phyloP scores from a whole-genome alignment of 2,797 vertebrate genomes.

The Malurus leucopterus region DNA sequence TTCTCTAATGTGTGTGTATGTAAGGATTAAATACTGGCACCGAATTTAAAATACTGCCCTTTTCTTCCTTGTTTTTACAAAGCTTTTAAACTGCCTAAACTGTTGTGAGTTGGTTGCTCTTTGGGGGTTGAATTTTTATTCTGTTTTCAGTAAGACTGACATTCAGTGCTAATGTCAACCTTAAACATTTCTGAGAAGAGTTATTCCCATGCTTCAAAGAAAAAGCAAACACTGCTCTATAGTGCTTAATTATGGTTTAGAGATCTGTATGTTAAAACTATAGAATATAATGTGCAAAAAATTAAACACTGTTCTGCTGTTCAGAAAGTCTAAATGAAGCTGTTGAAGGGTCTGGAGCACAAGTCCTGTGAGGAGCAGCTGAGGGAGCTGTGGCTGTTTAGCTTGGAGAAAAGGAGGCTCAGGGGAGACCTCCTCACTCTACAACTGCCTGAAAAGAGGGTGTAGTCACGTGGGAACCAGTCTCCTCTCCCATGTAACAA shows the following conservation, averaged over 20 bases:
- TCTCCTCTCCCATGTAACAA: background rate
- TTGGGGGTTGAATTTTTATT: background rate
- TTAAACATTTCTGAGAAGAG: background rate
- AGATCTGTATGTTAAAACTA: background rate
- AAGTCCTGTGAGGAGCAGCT: background rate
- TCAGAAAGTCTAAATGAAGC: background rate
- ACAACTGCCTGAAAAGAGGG: background rate
- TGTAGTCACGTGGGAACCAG: accelerated
- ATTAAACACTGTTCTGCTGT: background rate
- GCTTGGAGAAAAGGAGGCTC: background rate
- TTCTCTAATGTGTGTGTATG: background rate
- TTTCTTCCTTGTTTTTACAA: background rate
- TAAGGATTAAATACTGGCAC: background rate
- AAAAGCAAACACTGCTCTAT: background rate
- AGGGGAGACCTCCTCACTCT: accelerated
- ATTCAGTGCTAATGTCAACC: background rate
- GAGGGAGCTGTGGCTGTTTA: background rate
- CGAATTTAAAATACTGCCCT: background rate
- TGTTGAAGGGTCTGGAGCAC: background rate
- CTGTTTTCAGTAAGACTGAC: background rate
- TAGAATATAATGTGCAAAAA: background rate
- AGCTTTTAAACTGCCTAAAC: background rate
- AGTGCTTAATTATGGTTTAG: background rate
- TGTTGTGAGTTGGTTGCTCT: background rate
- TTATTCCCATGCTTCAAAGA: background rate